These are phyloP conservation scores for Lymantria dispar DNA, from an alignment of 2,888 invertebrate genomes.

Conservation along the genomic window DNA sequence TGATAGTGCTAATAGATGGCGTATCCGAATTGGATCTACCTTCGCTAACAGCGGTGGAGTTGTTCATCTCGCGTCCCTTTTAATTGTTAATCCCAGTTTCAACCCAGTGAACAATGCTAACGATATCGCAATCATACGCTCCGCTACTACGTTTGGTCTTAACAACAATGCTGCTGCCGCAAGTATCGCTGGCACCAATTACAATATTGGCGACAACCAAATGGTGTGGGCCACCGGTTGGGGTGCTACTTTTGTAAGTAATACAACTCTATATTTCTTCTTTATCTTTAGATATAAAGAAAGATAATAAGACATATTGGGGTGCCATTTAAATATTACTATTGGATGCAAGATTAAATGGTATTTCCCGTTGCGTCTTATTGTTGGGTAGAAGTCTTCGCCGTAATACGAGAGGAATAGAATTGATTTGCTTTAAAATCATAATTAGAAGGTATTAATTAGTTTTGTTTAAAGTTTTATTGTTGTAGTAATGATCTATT, in stretches of 20 bases:
- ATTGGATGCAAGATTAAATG: background rate
- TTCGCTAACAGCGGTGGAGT: slow-evolving; percentile 38
- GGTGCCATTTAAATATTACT: background rate
- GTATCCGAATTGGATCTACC: slow-evolving; percentile 38
- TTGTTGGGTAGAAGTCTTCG: no score
- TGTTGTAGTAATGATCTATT: no score
- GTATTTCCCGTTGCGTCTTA: background rate
- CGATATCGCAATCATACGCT: slow-evolving; percentile 46
- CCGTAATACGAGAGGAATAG: no score
- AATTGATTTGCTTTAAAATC: no score
- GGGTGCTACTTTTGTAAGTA: slow-evolving; percentile 50
- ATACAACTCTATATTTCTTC: background rate
- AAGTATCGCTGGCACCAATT: slow-evolving; percentile 46
- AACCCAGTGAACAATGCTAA: slow-evolving; percentile 28
- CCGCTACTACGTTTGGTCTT: slow-evolving; percentile 21
- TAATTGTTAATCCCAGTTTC: slow-evolving; percentile 28
- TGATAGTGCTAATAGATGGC: slow-evolving; percentile 25
- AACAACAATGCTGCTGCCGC: slow-evolving; percentile 31
- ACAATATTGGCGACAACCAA: slow-evolving; percentile 44
- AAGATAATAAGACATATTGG: background rate
- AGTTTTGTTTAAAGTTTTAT: no score
- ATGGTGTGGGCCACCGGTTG: slow-evolving; percentile 55
- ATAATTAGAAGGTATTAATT: no score
- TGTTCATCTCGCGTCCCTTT: slow-evolving; percentile 20
- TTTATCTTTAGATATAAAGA: background rate